phyloP scores from a whole-genome alignment of 2,113 vertebrate genomes.

The Vicugna pacos region DNA sequence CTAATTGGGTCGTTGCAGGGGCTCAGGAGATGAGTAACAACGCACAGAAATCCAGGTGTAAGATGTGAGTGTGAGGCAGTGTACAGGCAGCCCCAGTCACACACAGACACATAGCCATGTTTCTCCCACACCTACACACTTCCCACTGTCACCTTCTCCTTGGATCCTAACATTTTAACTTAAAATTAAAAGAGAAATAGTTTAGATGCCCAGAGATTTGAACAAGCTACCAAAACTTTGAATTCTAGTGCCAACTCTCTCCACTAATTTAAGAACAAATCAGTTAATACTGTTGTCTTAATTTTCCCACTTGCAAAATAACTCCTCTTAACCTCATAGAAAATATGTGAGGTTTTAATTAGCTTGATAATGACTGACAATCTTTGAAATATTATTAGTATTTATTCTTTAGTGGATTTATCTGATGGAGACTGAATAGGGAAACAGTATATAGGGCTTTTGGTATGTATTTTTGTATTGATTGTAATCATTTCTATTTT shows the following conservation, averaged over 20 bases:
- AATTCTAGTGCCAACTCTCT: background rate
- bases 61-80: background rate
- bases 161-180: background rate
- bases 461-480: slow-evolving; percentile 19
- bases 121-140: background rate
- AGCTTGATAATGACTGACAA: background rate
- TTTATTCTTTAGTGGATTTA: background rate
- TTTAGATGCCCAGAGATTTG: slow-evolving; percentile 16
- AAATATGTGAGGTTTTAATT: background rate
- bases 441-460: background rate
- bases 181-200: slow-evolving; percentile 15
- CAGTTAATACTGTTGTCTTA: background rate
- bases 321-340: slow-evolving; percentile 26
- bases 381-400: slow-evolving; percentile 38
- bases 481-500: slow-evolving; percentile 40
- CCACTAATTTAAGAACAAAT: background rate
- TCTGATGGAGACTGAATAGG: background rate
- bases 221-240: background rate
- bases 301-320: slow-evolving; percentile 39
- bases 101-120: background rate
- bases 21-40: background rate
- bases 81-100: background rate
- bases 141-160: background rate
- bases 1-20: background rate
- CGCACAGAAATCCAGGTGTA: background rate